Base-by-base conservation (phyloP, 2,888 invertebrate genomes). In the Cabera pusaria region DNA sequence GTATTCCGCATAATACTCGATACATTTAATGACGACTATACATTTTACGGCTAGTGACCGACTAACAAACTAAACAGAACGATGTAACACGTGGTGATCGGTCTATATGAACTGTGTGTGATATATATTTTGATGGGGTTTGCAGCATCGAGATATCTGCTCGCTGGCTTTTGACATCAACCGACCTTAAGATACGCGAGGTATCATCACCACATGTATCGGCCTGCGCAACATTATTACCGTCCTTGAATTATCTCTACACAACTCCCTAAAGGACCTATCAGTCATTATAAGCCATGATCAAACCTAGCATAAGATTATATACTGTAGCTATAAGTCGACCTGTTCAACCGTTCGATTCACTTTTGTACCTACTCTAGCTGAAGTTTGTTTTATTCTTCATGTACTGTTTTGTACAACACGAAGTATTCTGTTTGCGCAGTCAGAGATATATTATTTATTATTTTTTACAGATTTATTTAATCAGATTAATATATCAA, bases 121-220 rank as follows among this genome's bases (percentile, higher is more conserved):
- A 78, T 70, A 74, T 23, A 42, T 76, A 72, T 87, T 87, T 87
- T 86, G 65, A 83, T 86, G 79, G 83, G 87, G 86, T 89, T 82
- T 89, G 72, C 90, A 90, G 90, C 89, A 80, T 89, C 90, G 82
- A 89, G 90, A 72, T 90, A 90, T 70, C 89, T 90, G 72, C 90
- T 90, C 69, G 87, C 90, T 80, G 90, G 90, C 80, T 90, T 90
- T 89, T 90, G 90, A 90, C 90, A 87, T 66, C 85, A 81, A 80
- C 76, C 81, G 72, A 65, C 83, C 71, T 56, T 87, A 84, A 79
- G 84, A 85, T 83, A 80, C 83, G 79, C 72, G 75, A 79, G 86
- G 70, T 71, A 65, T 56, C 83, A 66, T 56, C 71, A 77, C 67
- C 71, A 84, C 63, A 70, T 84, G 75, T 87, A 80, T 77, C 82